Base-by-base conservation (phyloP, 2,113 vertebrate species). In the Lampris megalopsis region DNA sequence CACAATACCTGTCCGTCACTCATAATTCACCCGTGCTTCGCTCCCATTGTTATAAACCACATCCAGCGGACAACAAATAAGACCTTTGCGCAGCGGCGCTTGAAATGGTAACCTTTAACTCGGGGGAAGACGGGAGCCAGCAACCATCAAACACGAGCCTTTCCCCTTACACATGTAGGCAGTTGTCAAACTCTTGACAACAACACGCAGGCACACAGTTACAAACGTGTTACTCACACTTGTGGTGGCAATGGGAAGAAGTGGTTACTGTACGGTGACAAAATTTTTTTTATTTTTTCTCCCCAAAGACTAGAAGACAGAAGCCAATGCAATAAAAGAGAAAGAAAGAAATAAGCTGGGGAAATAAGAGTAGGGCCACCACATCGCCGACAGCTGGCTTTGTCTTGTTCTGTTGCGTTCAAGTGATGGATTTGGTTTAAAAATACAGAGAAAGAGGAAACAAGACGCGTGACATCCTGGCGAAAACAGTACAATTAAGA, bases 31-130 rank as follows among this genome's bases (percentile, higher is more conserved):
- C 61, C 52, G 72, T 67, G 84, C 81, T 79, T 76, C 73, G 68
- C 41, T 69, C 77, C 24, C 43, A 77, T 90, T 91, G 89, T 90
- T 79, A 75, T 10, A 69, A 83, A 64, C 67, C 74, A 71, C 87
- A 82, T 85, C 86, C 81, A 86, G 41, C 84, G 83, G 82, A 84
- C 79, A 82, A 87, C 85, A 89, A 90, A 89, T 83, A 83, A 81
- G 76, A 86, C 87, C 80, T 90, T 91, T 91, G 89, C 85, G 91
- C 89, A 81, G 77, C 1, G 85, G 71, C 6, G 87, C 88, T 80
- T 90, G 86, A 88, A 91, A 91, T 81, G 76, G 81, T 91, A 91
- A 93, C 91, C 91, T 92, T 93, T 91, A 89, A 84, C 84, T 86
- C 79, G 6, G 71, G 77, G 84, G 76, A 50, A 59, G 63, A 67